Percentiles rank a stretch among this genome's conserved stretches.
Conservation (phyloP, 1,140 invertebrate genomes). For the Hylaeus anthracinus region DNA sequence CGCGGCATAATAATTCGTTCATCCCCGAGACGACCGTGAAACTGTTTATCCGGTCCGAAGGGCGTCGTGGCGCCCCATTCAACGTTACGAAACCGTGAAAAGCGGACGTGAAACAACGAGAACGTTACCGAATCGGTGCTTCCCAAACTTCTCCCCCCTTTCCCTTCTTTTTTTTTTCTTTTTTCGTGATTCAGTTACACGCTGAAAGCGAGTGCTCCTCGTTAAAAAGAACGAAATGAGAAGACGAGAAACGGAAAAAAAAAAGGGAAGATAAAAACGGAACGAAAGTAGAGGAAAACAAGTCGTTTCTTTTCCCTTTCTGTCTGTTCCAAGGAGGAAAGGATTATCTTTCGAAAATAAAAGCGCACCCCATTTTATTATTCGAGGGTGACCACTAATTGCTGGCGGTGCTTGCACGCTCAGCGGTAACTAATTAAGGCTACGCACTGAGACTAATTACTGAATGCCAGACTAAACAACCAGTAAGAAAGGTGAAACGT, state of each 20-base stretch:
- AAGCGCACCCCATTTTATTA: slow-evolving; percentile 50
- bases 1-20: neutral
- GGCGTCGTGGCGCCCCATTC: neutral
- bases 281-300: neutral
- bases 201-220: neutral
- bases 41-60: neutral
- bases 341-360: slow-evolving; percentile 32
- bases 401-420: slow-evolving; percentile 75
- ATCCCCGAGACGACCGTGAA: neutral
- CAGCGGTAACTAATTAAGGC: slow-evolving; percentile 78
- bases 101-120: neutral
- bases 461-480: slow-evolving; percentile 66
- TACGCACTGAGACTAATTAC: slow-evolving; percentile 72
- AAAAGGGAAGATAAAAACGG: neutral
- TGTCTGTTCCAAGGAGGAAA: slow-evolving; percentile 17
- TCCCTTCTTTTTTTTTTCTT: too few species aligned
- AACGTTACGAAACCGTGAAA: slow-evolving; percentile 2
- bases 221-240: too few species aligned
- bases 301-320: slow-evolving; percentile 6
- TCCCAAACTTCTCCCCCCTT: too few species aligned
- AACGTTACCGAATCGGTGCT: neutral
- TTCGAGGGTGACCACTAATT: slow-evolving; percentile 58
- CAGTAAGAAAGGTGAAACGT: slow-evolving; percentile 54
- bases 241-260: neutral
- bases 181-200: neutral